Base-by-base conservation (phyloP, 2,113 vertebrate species). In the Phrynosoma blainvillii region DNA sequence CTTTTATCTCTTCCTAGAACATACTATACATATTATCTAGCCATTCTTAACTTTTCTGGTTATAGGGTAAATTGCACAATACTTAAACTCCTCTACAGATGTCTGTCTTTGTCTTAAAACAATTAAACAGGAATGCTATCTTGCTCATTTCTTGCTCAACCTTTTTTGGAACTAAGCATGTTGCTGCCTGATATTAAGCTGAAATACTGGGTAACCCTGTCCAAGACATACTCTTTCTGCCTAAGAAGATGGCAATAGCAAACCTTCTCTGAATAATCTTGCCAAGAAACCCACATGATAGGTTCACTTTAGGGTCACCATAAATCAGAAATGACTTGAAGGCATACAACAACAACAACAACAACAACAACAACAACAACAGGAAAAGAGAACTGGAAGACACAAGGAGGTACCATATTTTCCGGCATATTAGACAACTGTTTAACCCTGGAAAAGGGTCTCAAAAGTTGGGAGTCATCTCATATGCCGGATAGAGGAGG, bases 41-140 rank as follows among this genome's bases (percentile, higher is more conserved):
- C 47, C 1, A n/a, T 88, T 95, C 93, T 94, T 81, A 93, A 90
- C 84, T 90, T 88, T 94, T 92, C 91, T 32, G 3, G 89, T 42
- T 92, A 90, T 66, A 88, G 32, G 59, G 89, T 88, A 90, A 91
- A 91, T 94, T 62, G 1, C 59, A 62, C 59, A 62, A 62, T 62
- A 47, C 6, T 3, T 92, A 93, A 84, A 92, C 95, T 95, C 94
- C 89, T 88, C 93, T 71, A 30, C 68, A 71, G 68, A 30, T 71
- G 65, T 66, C 94, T 36, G 5, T 59, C 20, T 80, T 62, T 62
- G 5, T 20, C n/a, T 82, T 82, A 40, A 4, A 20, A 82, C 27
- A 10, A 40, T 82, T 82, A 40, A 82, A n/a, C 36, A 47, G 6
- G 25, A 27, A 8, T 42, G 3, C 36, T 30, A 1, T 70, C 25